Conservation (phyloP, 2,888 invertebrate genomes). For the Drosophila paramelanica region DNA sequence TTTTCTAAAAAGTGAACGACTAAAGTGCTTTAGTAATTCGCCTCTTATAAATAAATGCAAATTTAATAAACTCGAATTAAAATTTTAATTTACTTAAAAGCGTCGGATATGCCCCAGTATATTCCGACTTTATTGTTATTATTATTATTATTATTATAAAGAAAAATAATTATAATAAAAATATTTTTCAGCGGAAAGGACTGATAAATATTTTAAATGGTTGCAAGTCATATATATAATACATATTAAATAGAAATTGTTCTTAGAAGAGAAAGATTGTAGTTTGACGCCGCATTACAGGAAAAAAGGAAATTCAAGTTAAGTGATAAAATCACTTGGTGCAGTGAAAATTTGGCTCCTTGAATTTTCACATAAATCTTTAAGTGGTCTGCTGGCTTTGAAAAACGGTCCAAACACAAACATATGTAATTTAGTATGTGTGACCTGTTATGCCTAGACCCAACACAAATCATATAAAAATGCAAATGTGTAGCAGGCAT, state of each 20-base stretch:
- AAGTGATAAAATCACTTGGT: slow-evolving; percentile 20
- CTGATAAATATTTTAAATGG: not conserved
- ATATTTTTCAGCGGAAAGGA: not conserved
- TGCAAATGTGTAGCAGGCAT: slow-evolving; percentile 52
- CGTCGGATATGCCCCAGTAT: no score
- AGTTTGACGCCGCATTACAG: not conserved
- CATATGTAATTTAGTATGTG: slow-evolving; percentile 19
- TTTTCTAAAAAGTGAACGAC: not conserved
- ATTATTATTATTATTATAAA: no score
- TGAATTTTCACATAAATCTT: slow-evolving; percentile 60
- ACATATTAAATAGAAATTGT: not conserved
- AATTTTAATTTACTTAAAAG: no score
- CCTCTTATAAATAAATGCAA: no score
- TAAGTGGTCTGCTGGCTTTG: slow-evolving; percentile 24
- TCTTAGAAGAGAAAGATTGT: not conserved
- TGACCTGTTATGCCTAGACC: not conserved
- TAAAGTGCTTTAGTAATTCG: not conserved
- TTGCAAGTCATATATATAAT: not conserved
- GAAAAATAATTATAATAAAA: no score
- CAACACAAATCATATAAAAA: slow-evolving; percentile 57
- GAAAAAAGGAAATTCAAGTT: not conserved
- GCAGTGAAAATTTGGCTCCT: slow-evolving; percentile 42
- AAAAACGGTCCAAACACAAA: slow-evolving; percentile 22
- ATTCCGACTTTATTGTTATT: no score
- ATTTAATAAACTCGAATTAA: no score